Evolutionary conservation across 2,888 invertebrate species (phyloP), one percentile per base, ranked within the genome.

Genomic region (Stratiomys singularior): DNA sequence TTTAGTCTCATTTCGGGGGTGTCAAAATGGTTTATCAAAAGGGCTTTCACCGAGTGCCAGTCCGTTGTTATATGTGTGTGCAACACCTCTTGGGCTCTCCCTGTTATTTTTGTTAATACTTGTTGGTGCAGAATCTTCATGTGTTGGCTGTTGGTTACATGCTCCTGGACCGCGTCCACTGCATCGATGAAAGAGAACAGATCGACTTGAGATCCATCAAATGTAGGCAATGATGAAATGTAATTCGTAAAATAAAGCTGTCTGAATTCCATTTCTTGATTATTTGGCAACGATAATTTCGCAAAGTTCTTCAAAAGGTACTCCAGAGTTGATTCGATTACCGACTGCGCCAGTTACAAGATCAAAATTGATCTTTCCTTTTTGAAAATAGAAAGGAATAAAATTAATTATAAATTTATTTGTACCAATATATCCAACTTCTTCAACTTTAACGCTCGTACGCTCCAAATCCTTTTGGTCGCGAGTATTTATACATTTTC

Each of bases 41-140:
- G 28, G 25, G 69, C 25, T n/a, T 46, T 46, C 27, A 69, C 69
- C 23, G 71, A 47, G 15, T 5, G 11, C 67, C 46, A 67, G 23
- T 67, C 67, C 25, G 52, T 69, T n/a, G 72, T 72, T 4, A 72
- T 52, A 27, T 56, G 72, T 9, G 72, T 56, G 18, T 72, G 72
- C 15, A 52, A 4, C n/a, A 52, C 2, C 15, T 52, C 52, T 52
- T 18, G 52, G 4, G 52, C 52, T 52, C 15, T 52, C 18, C 52
- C 52, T 52, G 15, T 15, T 5, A 52, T 52, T 15, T 60, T 60
- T 27, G 27, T 27, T 4, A 21, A 25, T 5, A 60, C 60, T 15
- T 60, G 60, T 23, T 60, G 60, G 11, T 60, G 9, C 4, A 60
- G 25, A 1, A 60, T 60, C 7, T 9, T 3, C 23, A 23, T 60